phyloP scores from a whole-genome alignment of 2,888 invertebrate genomes.

The Trisateles emortualis region DNA sequence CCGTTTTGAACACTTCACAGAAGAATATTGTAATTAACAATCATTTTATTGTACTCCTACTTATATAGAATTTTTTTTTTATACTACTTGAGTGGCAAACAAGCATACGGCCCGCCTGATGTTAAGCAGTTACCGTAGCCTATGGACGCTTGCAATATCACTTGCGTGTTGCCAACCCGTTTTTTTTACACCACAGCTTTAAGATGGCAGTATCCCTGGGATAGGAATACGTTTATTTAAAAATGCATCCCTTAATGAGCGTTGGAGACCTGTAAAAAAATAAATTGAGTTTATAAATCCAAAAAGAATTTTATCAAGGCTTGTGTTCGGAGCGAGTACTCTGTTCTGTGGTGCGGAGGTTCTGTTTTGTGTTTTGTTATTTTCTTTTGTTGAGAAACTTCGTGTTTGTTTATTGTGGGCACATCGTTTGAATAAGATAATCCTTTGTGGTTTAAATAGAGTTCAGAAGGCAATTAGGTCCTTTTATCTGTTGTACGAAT shows the following conservation, averaged over 20 bases:
- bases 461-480: neutral
- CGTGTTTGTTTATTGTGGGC: slow-evolving; percentile 29
- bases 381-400: slow-evolving; percentile 33
- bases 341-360: slow-evolving; percentile 36
- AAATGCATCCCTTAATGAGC: too few relatives aligned
- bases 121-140: too few relatives aligned
- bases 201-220: too few relatives aligned
- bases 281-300: slow-evolving; percentile 29
- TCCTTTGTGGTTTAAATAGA: slow-evolving; percentile 11
- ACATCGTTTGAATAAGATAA: slow-evolving; percentile 20
- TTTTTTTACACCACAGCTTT: too few relatives aligned
- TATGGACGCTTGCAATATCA: too few relatives aligned
- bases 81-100: too few relatives aligned
- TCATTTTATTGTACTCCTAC: too few relatives aligned
- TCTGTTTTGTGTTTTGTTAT: slow-evolving; percentile 37
- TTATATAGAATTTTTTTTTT: too few relatives aligned
- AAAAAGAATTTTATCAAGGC: neutral
- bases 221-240: too few relatives aligned
- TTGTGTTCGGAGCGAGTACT: neutral
- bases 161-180: too few relatives aligned
- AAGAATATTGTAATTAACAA: slow-evolving; percentile 30
- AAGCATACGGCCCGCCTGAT: too few relatives aligned
- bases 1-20: slow-evolving; percentile 26
- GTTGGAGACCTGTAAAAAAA: too few relatives aligned
- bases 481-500: neutral